Evolutionary conservation across 2,797 vertebrate species (phyloP), one percentile per base, ranked within the genome.

Genomic region (Protonibea diacanthus): DNA sequence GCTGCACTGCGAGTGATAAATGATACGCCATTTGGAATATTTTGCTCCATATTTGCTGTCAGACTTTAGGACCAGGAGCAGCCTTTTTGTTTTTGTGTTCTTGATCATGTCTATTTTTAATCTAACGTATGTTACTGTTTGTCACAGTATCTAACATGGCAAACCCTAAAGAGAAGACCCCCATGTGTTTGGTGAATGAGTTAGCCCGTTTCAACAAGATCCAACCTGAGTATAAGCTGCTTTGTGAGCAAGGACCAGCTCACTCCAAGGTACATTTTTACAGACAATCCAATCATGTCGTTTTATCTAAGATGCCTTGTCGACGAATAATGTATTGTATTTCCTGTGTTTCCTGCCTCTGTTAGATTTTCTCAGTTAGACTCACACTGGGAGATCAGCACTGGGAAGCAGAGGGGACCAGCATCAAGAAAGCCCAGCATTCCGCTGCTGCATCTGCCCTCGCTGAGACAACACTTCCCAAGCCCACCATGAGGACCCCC

Each of bases 91-190:
- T 6, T 61, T 27, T 15, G 7, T 66, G 6, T 65, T 70, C 23
- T 25, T 59, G 44, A 56, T 70, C 9, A 17, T 53, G 3, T 42
- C 1, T 56, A 23, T 47, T 27, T 65, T 23, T 5, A 13, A 67
- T 83, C 78, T 49, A 1, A 23, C 62, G 76, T 56, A 67, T 42
- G 15, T 66, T n/a, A n/a, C n/a, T n/a, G n/a, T 81, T 91, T 74
- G 4, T 86, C 94, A 78, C 91, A 99, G 97, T 96, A 95, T 95
- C 96, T 94, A 97, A 97, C 97, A 97, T 98, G 97, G 97, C 97
- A 98, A 97, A 99, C 96, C 96, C 97, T 96, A 99, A 98, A 97
- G 97, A 98, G 97, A 98, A 99, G 96, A 99, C 96, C 94, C 96
- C 97, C 62, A 96, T 98, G 97, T 98, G 97, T 97, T 95, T 99